Evolutionary conservation across 2,113 vertebrate species (phyloP).

Genomic region (Shinisaurus crocodilurus): DNA sequence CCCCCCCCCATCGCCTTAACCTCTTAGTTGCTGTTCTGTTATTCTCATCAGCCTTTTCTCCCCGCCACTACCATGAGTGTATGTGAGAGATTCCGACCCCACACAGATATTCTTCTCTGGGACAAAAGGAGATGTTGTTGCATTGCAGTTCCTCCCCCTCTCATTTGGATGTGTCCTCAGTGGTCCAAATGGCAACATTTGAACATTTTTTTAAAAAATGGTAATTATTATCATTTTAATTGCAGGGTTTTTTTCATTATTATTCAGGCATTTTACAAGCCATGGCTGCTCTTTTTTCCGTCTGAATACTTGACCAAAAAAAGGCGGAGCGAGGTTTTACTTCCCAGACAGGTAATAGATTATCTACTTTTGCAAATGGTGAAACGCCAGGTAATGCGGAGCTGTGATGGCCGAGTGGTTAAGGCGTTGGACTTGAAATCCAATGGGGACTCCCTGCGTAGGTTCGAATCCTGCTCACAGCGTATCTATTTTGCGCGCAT

Average conservation of each 20-base stretch:
- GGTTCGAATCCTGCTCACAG: slow-evolving; percentile 47
- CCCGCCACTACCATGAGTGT: not conserved
- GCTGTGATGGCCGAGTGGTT: slow-evolving; percentile 54
- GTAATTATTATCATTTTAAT: no score
- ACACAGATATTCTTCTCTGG: not conserved
- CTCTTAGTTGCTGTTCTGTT: not conserved
- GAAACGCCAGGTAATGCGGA: accelerated
- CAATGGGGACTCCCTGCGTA: slow-evolving; percentile 44
- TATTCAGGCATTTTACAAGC: not conserved
- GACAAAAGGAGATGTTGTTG: not conserved
- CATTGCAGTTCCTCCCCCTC: not conserved
- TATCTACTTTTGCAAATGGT: not conserved
- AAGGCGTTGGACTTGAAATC: slow-evolving; percentile 52
- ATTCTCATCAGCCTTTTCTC: no score
- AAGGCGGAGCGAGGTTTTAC: no score
- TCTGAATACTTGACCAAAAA: not conserved
- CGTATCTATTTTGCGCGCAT: not conserved
- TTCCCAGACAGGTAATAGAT: not conserved
- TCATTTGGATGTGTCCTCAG: not conserved
- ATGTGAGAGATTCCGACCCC: not conserved
- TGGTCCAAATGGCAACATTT: not conserved
- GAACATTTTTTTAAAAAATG: not conserved
- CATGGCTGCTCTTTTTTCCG: not conserved
- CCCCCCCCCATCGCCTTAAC: not conserved
- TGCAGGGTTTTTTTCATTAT: not conserved